Conservation (phyloP, 2,797 vertebrate genomes). For the Phataginus tetradactyla region DNA sequence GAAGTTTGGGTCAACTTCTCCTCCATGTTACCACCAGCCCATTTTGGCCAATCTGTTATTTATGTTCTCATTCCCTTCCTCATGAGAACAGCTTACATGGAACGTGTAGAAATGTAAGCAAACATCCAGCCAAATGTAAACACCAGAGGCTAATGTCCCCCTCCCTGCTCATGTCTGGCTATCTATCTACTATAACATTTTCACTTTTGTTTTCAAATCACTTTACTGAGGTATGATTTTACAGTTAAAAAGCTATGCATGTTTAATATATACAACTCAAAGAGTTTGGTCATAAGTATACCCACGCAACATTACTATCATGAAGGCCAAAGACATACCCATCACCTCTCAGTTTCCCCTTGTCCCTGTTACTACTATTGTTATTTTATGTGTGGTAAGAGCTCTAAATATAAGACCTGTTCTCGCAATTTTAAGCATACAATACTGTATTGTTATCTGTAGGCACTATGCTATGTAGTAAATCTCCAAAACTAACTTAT, state of each 20-base stretch:
- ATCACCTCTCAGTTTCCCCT: neutral
- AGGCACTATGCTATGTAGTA: neutral
- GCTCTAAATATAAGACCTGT: neutral
- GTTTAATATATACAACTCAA: neutral
- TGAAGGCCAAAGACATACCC: neutral
- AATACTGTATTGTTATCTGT: neutral
- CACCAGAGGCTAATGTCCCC: too few species aligned
- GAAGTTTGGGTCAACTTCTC: too few species aligned
- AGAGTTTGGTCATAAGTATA: neutral
- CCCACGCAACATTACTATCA: neutral
- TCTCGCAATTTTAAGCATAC: neutral
- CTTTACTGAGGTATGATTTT: neutral
- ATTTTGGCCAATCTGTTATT: too few species aligned
- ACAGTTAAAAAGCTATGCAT: neutral
- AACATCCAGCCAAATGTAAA: too few species aligned
- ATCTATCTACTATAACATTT: neutral
- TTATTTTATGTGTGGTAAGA: neutral
- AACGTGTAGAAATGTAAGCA: too few species aligned
- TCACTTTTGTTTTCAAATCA: neutral
- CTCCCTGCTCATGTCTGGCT: too few species aligned
- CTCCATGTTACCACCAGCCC: too few species aligned
- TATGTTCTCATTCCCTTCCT: too few species aligned
- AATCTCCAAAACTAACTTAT: neutral
- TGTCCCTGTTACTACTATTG: neutral
- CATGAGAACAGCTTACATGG: too few species aligned